Conservation (phyloP, 53 echinoderm and acorn worm species). For the Arbacia lixula region DNA sequence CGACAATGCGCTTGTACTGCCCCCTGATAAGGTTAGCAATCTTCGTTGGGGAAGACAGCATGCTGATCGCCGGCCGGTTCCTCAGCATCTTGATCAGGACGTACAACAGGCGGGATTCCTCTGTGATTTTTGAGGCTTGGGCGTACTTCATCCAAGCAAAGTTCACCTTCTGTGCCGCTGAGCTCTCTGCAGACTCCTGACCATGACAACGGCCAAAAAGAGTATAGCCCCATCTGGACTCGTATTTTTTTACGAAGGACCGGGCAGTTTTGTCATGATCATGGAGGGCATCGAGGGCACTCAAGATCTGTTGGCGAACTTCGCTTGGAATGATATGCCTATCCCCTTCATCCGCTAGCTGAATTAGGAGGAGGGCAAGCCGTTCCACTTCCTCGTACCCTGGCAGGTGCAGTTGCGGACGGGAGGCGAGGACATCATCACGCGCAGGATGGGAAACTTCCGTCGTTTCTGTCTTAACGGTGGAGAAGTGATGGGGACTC, state of each 20-base stretch:
- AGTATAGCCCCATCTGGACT: constrained; percentile 62
- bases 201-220: constrained; percentile 64
- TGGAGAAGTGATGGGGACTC: constrained; percentile 36
- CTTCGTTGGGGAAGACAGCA: constrained; percentile 59
- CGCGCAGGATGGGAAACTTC: constrained; percentile 44
- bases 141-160: constrained; percentile 72
- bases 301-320: constrained; percentile 14
- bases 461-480: constrained; percentile 18
- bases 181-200: constrained; percentile 47
- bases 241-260: constrained; percentile 52
- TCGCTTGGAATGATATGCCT: constrained; percentile 51
- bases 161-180: constrained; percentile 70
- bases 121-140: constrained; percentile 65
- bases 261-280: constrained; percentile 65
- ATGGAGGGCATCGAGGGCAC: constrained; percentile 39
- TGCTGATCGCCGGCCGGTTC: constrained; percentile 59
- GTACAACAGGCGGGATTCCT: constrained; percentile 65
- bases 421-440: constrained; percentile 49
- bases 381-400: constrained; percentile 68
- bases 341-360: constrained; percentile 60
- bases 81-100: constrained; percentile 73
- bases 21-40: constrained; percentile 36
- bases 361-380: constrained; percentile 52
- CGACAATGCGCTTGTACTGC: constrained; percentile 54
- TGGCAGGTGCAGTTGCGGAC: constrained; percentile 64